Percentiles rank a stretch among this genome's conserved stretches.
These are phyloP conservation scores for Xanthorhoe spadicearia DNA, from an alignment of 2,888 invertebrate species.

Conservation along the genomic window DNA sequence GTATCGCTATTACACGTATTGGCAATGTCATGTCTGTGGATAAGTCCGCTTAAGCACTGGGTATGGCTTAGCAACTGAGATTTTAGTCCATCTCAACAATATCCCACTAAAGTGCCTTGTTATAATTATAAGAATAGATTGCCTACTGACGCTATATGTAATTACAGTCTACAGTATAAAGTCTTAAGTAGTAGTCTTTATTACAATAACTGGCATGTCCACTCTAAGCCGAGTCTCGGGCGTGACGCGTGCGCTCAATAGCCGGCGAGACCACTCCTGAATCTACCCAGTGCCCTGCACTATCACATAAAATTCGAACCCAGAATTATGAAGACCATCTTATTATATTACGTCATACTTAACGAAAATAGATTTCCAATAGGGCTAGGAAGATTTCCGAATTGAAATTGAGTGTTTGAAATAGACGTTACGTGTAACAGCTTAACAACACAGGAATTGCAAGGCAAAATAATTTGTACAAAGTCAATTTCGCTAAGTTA, in stretches of 20 bases:
- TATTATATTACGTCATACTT: conserved; percentile 50
- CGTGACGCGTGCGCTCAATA: conserved; percentile 41
- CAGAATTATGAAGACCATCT: conserved; percentile 64
- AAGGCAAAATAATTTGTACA: neutral
- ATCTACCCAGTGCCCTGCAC: conserved; percentile 66
- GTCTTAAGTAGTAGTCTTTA: too few relatives aligned
- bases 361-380: conserved; percentile 31
- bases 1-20: too few relatives aligned
- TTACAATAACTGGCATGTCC: conserved; percentile 39
- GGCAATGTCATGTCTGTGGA: too few relatives aligned
- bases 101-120: neutral
- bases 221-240: conserved; percentile 29
- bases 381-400: conserved; percentile 15
- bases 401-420: neutral
- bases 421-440: neutral
- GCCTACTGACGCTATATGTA: too few relatives aligned
- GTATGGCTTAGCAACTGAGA: too few relatives aligned
- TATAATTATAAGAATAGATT: too few relatives aligned
- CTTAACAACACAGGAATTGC: neutral
- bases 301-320: conserved; percentile 73
- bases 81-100: neutral
- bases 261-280: conserved; percentile 53
- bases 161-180: too few relatives aligned
- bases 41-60: too few relatives aligned
- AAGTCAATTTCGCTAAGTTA: neutral